Percentiles rank a stretch among this genome's conserved stretches.
Conservation (phyloP, 2,888 invertebrate genomes). For the Sympetrum striolatum region DNA sequence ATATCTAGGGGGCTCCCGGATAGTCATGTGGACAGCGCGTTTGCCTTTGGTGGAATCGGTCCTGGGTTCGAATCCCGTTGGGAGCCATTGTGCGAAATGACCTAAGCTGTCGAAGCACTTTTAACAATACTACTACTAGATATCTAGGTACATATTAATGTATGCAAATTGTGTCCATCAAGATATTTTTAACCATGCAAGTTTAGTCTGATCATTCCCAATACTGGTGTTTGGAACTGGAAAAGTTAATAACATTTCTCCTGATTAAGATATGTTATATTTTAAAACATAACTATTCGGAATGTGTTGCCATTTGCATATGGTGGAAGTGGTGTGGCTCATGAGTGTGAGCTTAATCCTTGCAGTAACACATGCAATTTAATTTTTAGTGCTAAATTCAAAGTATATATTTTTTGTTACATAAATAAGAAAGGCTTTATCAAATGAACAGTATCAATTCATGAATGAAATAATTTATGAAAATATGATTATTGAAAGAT, state of each 20-base stretch:
- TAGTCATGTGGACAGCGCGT: too few relatives aligned
- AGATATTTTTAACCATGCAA: background rate
- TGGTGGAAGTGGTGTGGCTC: background rate
- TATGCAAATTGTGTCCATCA: too few relatives aligned
- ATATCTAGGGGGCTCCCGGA: too few relatives aligned
- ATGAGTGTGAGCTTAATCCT: background rate
- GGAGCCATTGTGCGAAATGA: too few relatives aligned
- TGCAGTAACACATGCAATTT: background rate
- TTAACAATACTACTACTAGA: too few relatives aligned
- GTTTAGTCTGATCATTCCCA: background rate
- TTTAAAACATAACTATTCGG: background rate
- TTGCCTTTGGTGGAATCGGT: too few relatives aligned
- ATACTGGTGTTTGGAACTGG: background rate
- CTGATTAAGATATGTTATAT: background rate
- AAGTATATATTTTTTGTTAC: conserved; percentile 4
- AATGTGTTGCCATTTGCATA: background rate
- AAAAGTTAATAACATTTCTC: background rate
- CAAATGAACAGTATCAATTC: background rate
- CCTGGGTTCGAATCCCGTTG: too few relatives aligned
- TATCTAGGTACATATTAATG: too few relatives aligned
- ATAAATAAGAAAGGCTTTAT: background rate
- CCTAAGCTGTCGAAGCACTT: too few relatives aligned
- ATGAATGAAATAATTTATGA: background rate
- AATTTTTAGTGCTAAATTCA: background rate
- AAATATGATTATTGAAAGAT: background rate